Evolutionary conservation across 2,888 invertebrate species (phyloP), one percentile per base, ranked within the genome.

Genomic region (Galerucella pusilla): DNA sequence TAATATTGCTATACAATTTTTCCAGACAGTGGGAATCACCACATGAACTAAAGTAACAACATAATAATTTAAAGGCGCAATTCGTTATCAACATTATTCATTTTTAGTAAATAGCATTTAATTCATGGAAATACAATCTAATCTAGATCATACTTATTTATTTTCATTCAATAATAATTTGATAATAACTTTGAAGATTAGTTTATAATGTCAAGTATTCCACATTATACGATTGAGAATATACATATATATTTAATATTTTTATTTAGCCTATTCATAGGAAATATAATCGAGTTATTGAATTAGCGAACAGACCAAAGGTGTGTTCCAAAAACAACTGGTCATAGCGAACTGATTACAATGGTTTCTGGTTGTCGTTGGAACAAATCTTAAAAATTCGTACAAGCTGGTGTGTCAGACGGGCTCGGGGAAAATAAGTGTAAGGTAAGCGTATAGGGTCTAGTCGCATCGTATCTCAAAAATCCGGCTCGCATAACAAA

Each of bases 241-340:
- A 20, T 42, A 42, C 7, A 35, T 5, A 35, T 42, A 42, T 42
- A 42, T 42, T 7, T 7, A 42, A 42, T 42, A 42, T 70, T 76
- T 75, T 80, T 78, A 68, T 52, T 52, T n/a, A 5, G 6, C n/a
- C 52, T 52, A 52, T n/a, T 52, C 1, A 6, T 52, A n/a, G 35
- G 35, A 42, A 42, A 42, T 42, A 42, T 42, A 42, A 42, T 42
- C 9, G 7, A 42, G 1, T 42, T 6, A 9, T 42, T 42, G 6
- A 35, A 5, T 5, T 20, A 20, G 20, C 20, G 20, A 35, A 4
- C 35, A 0, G 6, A 5, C 4, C 28, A 2, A 28, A 35, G 9
- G 7, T 42, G 0, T 42, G 35, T 42, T 7, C 35, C 35, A 42
- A 42, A 1, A 42, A 42, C 7, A 42, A 6, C 7, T 9, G 35